Conservation (phyloP, 2,888 invertebrate species). For the Synergus umbraculus region DNA sequence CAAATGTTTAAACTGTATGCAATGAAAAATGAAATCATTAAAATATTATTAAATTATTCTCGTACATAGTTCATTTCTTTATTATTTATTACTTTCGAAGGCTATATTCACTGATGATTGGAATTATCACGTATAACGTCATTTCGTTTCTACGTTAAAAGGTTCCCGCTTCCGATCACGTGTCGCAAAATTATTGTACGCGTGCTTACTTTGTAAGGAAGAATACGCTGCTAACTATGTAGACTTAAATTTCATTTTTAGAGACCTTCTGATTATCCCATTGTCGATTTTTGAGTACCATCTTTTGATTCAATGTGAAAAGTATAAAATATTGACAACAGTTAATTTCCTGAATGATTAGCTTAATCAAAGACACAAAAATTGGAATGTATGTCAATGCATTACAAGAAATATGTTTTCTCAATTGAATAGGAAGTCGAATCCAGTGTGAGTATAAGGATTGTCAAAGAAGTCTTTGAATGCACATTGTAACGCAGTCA, state of each 20-base stretch:
- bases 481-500: slow-evolving; percentile 22
- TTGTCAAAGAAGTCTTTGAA: slow-evolving; percentile 20
- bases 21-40: background rate
- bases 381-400: background rate
- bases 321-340: no score
- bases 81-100: background rate
- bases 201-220: slow-evolving; percentile 50
- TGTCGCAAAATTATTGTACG: slow-evolving; percentile 62
- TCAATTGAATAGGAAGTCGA: slow-evolving; percentile 6
- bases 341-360: no score
- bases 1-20: background rate
- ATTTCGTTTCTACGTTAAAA: slow-evolving; percentile 24
- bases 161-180: slow-evolving; percentile 61
- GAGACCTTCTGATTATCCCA: slow-evolving; percentile 33
- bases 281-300: slow-evolving; percentile 1
- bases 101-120: background rate
- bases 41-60: no score
- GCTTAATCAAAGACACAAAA: background rate
- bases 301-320: background rate
- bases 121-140: slow-evolving; percentile 20
- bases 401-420: background rate
- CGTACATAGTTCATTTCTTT: background rate
- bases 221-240: slow-evolving; percentile 29
- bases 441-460: slow-evolving; percentile 34
- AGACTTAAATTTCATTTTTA: slow-evolving; percentile 36